A percentile compares a stretch with the other conserved stretches of the same genome.
Conservation (phyloP, 2,888 invertebrate genomes). For the Phengaris arion region DNA sequence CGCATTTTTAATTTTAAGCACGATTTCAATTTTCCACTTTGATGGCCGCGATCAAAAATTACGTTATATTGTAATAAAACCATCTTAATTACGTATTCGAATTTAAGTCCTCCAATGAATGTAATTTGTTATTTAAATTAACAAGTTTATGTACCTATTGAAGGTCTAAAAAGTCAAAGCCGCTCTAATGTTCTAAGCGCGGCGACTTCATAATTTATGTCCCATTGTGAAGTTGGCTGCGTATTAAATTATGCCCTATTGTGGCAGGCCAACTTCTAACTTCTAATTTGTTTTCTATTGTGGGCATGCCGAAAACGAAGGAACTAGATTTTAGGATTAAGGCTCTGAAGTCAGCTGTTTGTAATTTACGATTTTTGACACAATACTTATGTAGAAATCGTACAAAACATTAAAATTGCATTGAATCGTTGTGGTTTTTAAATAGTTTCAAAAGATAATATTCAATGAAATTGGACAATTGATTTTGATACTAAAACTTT, state of each 20-base stretch:
- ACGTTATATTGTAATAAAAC: background rate
- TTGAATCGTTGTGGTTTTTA: no score
- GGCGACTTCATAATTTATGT: conserved; percentile 38
- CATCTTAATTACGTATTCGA: background rate
- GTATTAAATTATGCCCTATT: conserved; percentile 44
- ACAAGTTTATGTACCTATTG: background rate
- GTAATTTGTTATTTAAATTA: conserved; percentile 28
- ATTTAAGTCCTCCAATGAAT: conserved; percentile 10
- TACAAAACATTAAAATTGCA: no score
- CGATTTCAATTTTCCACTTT: conserved; percentile 9
- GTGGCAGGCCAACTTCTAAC: conserved; percentile 44
- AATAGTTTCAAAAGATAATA: no score
- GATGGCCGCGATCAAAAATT: background rate
- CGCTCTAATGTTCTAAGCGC: conserved; percentile 32
- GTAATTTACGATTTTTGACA: background rate
- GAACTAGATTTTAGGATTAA: conserved; percentile 22
- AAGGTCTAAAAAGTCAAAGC: conserved; percentile 26
- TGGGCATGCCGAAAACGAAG: conserved; percentile 37
- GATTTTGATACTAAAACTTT: no score
- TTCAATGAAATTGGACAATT: no score
- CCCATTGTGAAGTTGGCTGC: conserved; percentile 40
- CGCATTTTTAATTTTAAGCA: background rate
- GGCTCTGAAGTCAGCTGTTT: background rate
- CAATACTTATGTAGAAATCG: no score
- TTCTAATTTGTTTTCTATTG: conserved; percentile 46